Conservation (phyloP, 2,888 invertebrate species). For the Sinopyrophorus schimmeli region DNA sequence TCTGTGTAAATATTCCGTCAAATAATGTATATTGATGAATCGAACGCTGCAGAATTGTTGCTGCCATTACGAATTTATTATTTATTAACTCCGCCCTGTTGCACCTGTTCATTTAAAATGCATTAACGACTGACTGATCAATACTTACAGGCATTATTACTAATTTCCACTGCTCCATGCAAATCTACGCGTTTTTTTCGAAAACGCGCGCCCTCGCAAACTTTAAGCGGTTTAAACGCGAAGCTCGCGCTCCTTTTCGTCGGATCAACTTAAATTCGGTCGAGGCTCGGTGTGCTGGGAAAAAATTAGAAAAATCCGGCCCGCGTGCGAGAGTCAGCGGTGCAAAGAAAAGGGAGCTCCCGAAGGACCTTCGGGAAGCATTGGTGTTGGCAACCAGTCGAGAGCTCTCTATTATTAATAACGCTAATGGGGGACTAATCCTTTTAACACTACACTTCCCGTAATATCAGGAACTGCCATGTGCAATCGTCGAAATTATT, state of each 20-base stretch:
- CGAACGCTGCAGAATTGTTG: conserved; percentile 13
- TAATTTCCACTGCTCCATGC: conserved; percentile 13
- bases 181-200: conserved; percentile 11
- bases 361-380: conserved; percentile 6
- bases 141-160: conserved; percentile 10
- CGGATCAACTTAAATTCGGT: no score
- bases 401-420: conserved; percentile 34
- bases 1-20: conserved; percentile 18
- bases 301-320: no score
- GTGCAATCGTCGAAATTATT: conserved; percentile 31
- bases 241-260: no score
- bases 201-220: no score
- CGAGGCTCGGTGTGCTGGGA: no score
- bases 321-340: no score
- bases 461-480: conserved; percentile 26
- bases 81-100: conserved; percentile 18
- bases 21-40: conserved; percentile 20
- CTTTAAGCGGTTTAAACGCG: no score
- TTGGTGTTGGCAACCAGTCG: conserved; percentile 20
- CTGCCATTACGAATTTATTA: conserved; percentile 22
- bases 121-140: conserved; percentile 18
- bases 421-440: conserved; percentile 33
- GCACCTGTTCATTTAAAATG: conserved; percentile 25
- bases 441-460: conserved; percentile 25
- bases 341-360: conserved; percentile 10